Evolutionary conservation across 1,140 invertebrate genomes (phyloP).

Genomic region (Diprion similis): DNA sequence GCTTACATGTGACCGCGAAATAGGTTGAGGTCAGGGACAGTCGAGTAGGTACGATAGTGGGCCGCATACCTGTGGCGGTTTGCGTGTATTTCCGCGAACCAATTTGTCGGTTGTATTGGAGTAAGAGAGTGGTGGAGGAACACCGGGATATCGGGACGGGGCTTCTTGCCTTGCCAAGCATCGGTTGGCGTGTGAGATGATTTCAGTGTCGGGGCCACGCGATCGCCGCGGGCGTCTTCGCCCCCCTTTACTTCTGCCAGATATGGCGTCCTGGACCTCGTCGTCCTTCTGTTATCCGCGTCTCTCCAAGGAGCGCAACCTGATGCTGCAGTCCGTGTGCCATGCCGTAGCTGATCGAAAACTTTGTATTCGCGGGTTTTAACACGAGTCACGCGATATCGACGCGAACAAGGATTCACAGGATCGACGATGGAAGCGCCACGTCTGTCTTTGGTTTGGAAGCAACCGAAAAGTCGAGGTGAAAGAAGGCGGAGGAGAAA

Average conservation of each 20-base stretch:
- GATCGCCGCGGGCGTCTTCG: slow-evolving; percentile 1
- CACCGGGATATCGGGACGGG: slow-evolving; percentile 3
- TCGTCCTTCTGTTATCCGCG: slow-evolving; percentile 6
- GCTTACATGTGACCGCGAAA: too few species aligned
- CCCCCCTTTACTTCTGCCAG: not conserved
- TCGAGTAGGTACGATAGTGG: too few species aligned
- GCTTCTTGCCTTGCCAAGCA: not conserved
- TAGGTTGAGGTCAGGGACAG: too few species aligned
- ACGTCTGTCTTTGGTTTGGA: not conserved
- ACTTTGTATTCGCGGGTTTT: not conserved
- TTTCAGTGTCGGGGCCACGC: slow-evolving; percentile 6
- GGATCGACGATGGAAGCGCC: not conserved
- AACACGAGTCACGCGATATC: not conserved
- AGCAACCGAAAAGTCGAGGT: not conserved
- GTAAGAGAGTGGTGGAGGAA: not conserved
- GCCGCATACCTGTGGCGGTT: too few species aligned
- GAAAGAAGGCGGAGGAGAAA: too few species aligned
- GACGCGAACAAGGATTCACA: not conserved
- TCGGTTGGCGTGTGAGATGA: slow-evolving; percentile 4
- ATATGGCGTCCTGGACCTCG: slow-evolving; percentile 6
- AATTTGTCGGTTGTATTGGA: slow-evolving; percentile 3
- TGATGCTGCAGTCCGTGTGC: too few species aligned
- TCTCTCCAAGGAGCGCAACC: not conserved
- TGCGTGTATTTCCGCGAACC: not conserved
- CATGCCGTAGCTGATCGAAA: not conserved